Conservation (phyloP, 2,113 vertebrate species). For the Tylochromis polylepis region DNA sequence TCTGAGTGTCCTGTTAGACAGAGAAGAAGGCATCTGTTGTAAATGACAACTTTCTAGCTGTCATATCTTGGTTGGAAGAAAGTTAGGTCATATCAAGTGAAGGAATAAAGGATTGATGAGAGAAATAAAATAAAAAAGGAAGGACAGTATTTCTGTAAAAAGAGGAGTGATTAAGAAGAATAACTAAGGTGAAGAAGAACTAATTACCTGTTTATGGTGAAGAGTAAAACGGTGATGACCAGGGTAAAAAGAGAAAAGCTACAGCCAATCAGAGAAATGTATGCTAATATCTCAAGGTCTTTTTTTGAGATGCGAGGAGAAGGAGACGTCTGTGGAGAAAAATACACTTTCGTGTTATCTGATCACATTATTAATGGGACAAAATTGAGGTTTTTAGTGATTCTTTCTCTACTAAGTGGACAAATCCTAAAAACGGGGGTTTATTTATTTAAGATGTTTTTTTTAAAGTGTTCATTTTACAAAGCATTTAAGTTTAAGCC, state of each 20-base stretch:
- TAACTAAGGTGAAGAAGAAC: too few relatives aligned
- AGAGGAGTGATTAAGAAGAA: too few relatives aligned
- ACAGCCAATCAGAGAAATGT: neutral
- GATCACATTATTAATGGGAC: neutral
- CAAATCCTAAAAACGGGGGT: neutral
- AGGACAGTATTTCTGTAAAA: too few relatives aligned
- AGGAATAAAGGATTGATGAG: too few relatives aligned
- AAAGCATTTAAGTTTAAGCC: neutral
- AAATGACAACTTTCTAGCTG: neutral
- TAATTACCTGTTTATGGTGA: neutral
- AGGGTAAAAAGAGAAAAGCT: neutral
- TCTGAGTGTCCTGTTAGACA: constrained; percentile 1
- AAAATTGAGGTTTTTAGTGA: neutral
- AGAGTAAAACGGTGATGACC: neutral
- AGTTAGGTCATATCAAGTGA: too few relatives aligned
- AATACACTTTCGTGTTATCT: neutral
- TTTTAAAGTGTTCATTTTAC: neutral
- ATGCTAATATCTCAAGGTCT: neutral
- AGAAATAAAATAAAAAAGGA: too few relatives aligned
- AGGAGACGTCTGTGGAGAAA: neutral
- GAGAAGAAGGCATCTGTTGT: neutral
- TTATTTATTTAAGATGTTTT: neutral
- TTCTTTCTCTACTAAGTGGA: neutral
- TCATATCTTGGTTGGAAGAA: neutral
- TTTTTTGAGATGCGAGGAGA: rapidly evolving